Base-by-base conservation (phyloP, 2,888 invertebrate species). In the Eupithecia pulchellata region DNA sequence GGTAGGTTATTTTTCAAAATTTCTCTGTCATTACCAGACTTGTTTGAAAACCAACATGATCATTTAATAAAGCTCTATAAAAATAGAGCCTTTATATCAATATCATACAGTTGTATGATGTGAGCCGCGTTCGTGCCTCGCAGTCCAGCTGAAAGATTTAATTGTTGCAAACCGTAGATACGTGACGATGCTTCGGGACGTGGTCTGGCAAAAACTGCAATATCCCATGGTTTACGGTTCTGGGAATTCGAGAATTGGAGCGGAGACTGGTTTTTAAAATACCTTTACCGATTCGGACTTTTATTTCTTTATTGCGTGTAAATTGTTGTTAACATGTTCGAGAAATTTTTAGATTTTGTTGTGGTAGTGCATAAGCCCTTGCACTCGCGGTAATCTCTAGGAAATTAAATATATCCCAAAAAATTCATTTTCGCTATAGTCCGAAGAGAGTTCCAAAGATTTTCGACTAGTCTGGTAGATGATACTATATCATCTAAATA, bases 131-230 rank as follows among this genome's bases (percentile, higher is more conserved):
- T 62, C 74, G 74, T 75, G 71, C 75, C 65, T 67, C 55, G 61
- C 65, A 55, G 58, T 61, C 63, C 69, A 60, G 63, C 58, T 17
- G 70, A 81, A 82, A 84, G 83, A 84, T 87, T 86, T 87, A 86
- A 87, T 88, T 87, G 86, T 85, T 82, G 76, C 80, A 78, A 83
- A 75, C 82, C 71, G 80, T 20, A 20, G 20, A 34, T 76, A 85
- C 86, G 87, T 88, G 87, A 86, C 81, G 79, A 62, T 75, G 66
- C 72, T 30, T 55, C 65, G 74, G 77, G 74, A 80, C 81, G 79
- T 79, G 77, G 72, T 34, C 13, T 78, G 77, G 69, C 52, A 73
- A 73, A 79, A 74, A 79, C 77, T 77, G 77, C 72, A 70, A 30
- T 39, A 58, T 75, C 69, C 47, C 77, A 71, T 72, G 73, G 77